Base-by-base conservation (phyloP, 2,113 vertebrate species). In the Brienomyrus brachyistius region DNA sequence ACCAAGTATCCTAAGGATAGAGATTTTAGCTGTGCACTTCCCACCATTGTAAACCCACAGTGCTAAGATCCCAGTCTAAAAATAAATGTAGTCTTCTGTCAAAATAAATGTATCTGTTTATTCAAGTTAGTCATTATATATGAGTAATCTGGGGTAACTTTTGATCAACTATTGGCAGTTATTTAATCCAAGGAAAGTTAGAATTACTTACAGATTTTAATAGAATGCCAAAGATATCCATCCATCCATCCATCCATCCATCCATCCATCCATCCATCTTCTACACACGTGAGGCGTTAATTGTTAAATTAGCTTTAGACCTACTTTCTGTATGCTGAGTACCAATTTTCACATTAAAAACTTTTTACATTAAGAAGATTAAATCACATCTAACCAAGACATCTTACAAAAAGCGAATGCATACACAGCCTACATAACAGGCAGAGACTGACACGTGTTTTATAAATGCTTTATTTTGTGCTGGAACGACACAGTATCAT, bases 361-460 rank as follows among this genome's bases (percentile, higher is more conserved):
- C 1, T n/a, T 62, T 62, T 62, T 23, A n/a, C 59, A 56, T 56
- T 56, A 7, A 56, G 59, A 9, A 27, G 27, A 27, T 27, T 10
- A 31, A 70, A 31, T 70, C n/a, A 70, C n/a, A 70, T 70, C 62
- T 70, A 70, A 70, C 62, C n/a, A 66, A 10, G 62, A 66, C 9
- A 66, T 19, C 70, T 40, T 77, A n/a, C 43, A 84, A n/a, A 84
- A 48, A 48, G 8, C 6, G 1, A n/a, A 45, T 23, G 6, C 35
- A 83, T 7, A 6, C 21, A 47, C 15, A 47, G 19, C 19, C 17
- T 47, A 45, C 19, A 9, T 95, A 95, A 90, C 52, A 48, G 82
- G 9, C 82, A 48, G 43, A 70, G 62, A 31, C 62, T 70, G n/a
- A 70, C 62, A 48, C 21, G 9, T 86, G 84, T 86, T 54, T 54